These are phyloP conservation scores for Ormyrus labotus DNA, from an alignment of 2,888 invertebrate species.

Conservation along the genomic window DNA sequence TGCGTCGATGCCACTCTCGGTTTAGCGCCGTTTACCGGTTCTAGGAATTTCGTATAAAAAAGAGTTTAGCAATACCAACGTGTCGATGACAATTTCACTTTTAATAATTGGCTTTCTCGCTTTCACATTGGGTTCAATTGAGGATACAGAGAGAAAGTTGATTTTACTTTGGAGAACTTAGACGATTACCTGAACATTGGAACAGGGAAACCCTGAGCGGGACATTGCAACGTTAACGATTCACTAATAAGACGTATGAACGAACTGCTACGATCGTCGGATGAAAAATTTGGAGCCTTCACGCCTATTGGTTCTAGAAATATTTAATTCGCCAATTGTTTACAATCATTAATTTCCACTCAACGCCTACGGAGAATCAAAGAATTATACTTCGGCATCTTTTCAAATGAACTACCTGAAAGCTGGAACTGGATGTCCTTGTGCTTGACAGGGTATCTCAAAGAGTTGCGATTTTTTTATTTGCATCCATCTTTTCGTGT, in stretches of 20 bases:
- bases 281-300: conserved; percentile 79
- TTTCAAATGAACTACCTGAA: conserved; percentile 87
- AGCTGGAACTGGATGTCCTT: conserved; percentile 83
- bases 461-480: conserved; percentile 73
- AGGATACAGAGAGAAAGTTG: conserved; percentile 19
- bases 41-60: conserved; percentile 65
- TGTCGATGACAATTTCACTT: background rate
- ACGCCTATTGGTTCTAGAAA: conserved; percentile 78
- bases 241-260: conserved; percentile 76
- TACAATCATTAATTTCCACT: too few relatives aligned
- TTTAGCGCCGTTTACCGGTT: conserved; percentile 79
- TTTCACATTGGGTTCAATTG: too few relatives aligned
- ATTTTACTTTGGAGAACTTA: background rate
- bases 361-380: too few relatives aligned
- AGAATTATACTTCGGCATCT: conserved; percentile 64
- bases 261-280: conserved; percentile 78
- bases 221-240: conserved; percentile 81
- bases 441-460: conserved; percentile 83
- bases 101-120: conserved; percentile 53
- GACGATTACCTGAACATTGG: conserved; percentile 82
- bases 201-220: conserved; percentile 84
- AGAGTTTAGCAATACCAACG: background rate
- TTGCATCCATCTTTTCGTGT: conserved; percentile 72
- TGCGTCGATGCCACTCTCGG: conserved; percentile 80
- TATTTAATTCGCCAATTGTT: background rate